These are phyloP conservation scores for Venustoraphidia nigricollis DNA, from an alignment of 2,888 invertebrate species.

Conservation along the genomic window DNA sequence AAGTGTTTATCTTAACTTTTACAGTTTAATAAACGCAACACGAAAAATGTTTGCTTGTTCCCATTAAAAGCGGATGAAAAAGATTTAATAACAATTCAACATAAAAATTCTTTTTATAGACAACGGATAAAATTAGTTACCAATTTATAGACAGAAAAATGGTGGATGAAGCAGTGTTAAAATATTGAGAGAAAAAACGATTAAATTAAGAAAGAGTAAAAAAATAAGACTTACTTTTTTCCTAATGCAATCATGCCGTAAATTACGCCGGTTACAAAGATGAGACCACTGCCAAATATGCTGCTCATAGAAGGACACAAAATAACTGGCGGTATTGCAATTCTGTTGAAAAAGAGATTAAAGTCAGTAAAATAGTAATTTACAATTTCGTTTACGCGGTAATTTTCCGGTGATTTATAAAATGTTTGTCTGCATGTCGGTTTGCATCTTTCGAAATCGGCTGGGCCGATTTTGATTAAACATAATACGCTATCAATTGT, in stretches of 20 bases:
- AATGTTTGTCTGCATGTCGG: too few species aligned
- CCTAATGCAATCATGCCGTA: constrained; percentile 93
- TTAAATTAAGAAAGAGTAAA: constrained; percentile 5
- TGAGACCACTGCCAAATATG: constrained; percentile 73
- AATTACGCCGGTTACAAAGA: constrained; percentile 75
- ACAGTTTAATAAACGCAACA: too few species aligned
- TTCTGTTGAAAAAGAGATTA: constrained; percentile 33
- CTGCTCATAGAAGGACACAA: constrained; percentile 60
- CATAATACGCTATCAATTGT: background rate
- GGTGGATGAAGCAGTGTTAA: background rate
- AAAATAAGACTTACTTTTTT: constrained; percentile 66
- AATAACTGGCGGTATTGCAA: constrained; percentile 66
- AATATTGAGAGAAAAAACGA: constrained; percentile 11
- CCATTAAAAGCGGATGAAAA: too few species aligned
- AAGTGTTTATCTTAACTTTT: too few species aligned
- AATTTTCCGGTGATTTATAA: too few species aligned
- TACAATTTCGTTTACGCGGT: too few species aligned
- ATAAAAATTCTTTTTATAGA: too few species aligned
- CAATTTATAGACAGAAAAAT: too few species aligned
- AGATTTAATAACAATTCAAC: too few species aligned
- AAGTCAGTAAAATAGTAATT: constrained; percentile 3
- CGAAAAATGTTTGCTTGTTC: too few species aligned
- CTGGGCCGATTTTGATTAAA: background rate
- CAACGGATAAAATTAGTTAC: too few species aligned
- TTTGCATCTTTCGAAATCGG: background rate